Evolutionary conservation across 2,797 vertebrate genomes (phyloP).

Genomic region (Neopelma chrysocephalum): DNA sequence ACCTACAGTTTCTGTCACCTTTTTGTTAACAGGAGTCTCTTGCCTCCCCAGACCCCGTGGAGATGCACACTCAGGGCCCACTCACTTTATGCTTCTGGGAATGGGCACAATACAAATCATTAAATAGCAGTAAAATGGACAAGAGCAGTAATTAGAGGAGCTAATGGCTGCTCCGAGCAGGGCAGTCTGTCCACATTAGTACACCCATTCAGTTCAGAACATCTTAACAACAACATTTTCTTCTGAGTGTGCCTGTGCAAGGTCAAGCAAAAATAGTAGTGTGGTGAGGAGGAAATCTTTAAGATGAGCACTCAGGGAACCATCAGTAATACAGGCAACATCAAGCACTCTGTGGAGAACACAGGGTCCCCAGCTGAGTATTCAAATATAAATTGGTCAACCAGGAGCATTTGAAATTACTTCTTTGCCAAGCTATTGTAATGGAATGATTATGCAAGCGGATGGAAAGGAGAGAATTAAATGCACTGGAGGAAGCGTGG

Average conservation of each 20-base stretch:
- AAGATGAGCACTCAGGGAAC: constrained; percentile 7
- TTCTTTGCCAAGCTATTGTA: neutral
- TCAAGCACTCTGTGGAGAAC: neutral
- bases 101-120: neutral
- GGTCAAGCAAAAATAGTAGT: constrained; percentile 22
- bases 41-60: neutral
- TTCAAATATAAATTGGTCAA: constrained; percentile 34
- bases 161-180: neutral
- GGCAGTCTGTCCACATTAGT: neutral
- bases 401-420: constrained; percentile 43
- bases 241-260: neutral
- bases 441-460: constrained; percentile 35
- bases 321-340: neutral
- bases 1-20: neutral
- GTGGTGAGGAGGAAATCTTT: neutral
- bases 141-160: constrained; percentile 13
- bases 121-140: neutral
- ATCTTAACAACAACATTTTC: constrained; percentile 5
- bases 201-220: neutral
- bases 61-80: neutral
- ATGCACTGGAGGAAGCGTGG: constrained; percentile 25
- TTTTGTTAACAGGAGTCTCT: neutral
- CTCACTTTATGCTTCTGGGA: neutral
- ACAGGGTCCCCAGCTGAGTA: neutral
- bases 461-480: constrained; percentile 43